Conservation (phyloP, 35 echinoderm and acorn worm species). For the Heliocidaris tuberculata region DNA sequence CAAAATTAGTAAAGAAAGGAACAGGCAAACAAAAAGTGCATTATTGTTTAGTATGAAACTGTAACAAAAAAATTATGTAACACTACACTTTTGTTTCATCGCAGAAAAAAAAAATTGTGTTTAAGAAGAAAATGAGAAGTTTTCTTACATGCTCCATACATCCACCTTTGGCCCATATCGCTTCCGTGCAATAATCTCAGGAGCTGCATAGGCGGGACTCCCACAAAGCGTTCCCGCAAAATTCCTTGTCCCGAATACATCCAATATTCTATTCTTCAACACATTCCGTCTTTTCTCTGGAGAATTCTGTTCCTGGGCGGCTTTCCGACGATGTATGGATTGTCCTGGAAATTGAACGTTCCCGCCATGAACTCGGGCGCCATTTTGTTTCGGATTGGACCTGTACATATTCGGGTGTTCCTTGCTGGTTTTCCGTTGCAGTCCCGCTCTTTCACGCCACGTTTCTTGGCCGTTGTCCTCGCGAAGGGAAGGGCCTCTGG, state of each 20-base stretch:
- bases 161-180: conserved; percentile 95
- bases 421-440: background rate
- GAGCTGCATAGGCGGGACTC: conserved; percentile 95
- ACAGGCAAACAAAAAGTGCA: no score
- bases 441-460: background rate
- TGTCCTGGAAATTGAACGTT: background rate
- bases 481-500: background rate
- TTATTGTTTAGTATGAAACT: no score
- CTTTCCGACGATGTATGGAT: background rate
- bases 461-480: background rate
- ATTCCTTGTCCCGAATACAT: conserved; percentile 23
- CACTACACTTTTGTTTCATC: no score
- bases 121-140: background rate
- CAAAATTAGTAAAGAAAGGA: no score
- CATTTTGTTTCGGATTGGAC: background rate
- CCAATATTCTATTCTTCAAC: background rate
- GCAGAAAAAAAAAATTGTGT: no score
- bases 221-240: conserved; percentile 78
- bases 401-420: background rate
- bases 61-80: no score
- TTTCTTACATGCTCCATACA: conserved; percentile 97
- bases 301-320: background rate
- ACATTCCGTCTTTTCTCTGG: background rate
- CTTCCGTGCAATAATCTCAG: conserved; percentile 91
- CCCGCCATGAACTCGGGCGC: background rate